A percentile compares a stretch with the other conserved stretches of the same genome.
These are phyloP conservation scores for Chymomyza caudatula DNA, from an alignment of 2,888 invertebrate genomes.

Conservation along the genomic window DNA sequence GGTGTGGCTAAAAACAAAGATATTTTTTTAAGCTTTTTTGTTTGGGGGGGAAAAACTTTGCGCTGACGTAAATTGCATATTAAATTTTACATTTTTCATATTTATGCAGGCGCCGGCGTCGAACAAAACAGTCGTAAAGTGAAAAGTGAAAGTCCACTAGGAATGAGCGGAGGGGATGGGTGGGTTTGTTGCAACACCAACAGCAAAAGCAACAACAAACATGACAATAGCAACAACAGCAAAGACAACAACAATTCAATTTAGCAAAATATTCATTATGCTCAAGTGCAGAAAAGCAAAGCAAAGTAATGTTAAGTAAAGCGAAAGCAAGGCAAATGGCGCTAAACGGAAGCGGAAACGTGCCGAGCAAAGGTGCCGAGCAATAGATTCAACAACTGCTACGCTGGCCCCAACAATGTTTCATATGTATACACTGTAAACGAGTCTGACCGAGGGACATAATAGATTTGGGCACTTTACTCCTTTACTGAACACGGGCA, in stretches of 20 bases:
- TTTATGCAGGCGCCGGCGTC: conserved; percentile 60
- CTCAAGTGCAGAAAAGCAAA: conserved; percentile 48
- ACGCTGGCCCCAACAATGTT: conserved; percentile 10
- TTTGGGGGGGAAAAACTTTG: conserved; percentile 24
- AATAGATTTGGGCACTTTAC: background rate
- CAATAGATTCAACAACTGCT: background rate
- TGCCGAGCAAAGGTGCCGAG: conserved; percentile 47
- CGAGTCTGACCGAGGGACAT: background rate
- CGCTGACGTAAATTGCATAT: conserved; percentile 69
- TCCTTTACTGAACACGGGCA: background rate
- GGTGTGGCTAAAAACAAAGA: background rate
- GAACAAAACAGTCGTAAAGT: conserved; percentile 1
- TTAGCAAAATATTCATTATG: conserved; percentile 69
- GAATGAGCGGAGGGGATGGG: background rate
- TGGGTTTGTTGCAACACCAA: background rate
- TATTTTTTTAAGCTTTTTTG: background rate
- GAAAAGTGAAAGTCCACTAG: conserved; percentile 2
- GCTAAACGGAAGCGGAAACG: conserved; percentile 71
- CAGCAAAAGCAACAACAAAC: background rate
- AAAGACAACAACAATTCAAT: conserved; percentile 64
- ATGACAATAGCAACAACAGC: conserved; percentile 8
- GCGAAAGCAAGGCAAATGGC: conserved; percentile 41
- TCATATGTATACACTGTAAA: background rate
- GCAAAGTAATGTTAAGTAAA: background rate
- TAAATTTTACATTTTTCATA: conserved; percentile 73